phyloP scores from a whole-genome alignment of 2,113 vertebrate genomes.

The Diadophis punctatus region DNA sequence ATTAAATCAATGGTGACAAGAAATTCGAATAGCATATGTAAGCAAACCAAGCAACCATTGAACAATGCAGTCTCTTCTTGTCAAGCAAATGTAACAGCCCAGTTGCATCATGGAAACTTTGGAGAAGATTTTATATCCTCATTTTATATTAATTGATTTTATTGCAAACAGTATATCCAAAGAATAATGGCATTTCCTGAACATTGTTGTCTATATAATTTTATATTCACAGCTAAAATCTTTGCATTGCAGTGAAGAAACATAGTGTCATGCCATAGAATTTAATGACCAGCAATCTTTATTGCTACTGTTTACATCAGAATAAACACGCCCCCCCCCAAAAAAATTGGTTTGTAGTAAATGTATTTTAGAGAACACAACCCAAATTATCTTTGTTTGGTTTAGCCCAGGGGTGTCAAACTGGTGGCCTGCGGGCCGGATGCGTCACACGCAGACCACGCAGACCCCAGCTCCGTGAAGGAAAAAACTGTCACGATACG shows the following conservation, averaged over 20 bases:
- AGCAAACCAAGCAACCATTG: not conserved
- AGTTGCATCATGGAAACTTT: slow-evolving; percentile 40
- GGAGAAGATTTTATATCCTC: slow-evolving; percentile 48
- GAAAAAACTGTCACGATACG: too few species aligned
- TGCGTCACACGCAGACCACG: too few species aligned
- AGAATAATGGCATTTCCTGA: slow-evolving; percentile 60
- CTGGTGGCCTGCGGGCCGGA: too few species aligned
- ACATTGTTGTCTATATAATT: slow-evolving; percentile 60
- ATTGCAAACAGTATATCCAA: slow-evolving; percentile 53
- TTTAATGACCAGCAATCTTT: slow-evolving; percentile 47
- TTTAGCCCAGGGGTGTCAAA: not conserved
- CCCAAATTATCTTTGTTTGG: not conserved
- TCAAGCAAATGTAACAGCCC: slow-evolving; percentile 21
- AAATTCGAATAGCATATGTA: not conserved
- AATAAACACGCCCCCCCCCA: not conserved
- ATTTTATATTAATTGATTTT: slow-evolving; percentile 64
- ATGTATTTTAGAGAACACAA: not conserved
- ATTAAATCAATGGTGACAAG: not conserved
- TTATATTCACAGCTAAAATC: slow-evolving; percentile 50
- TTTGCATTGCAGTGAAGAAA: slow-evolving; percentile 35
- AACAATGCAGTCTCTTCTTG: not conserved
- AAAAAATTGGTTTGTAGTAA: slow-evolving; percentile 50
- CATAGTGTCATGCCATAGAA: slow-evolving; percentile 45
- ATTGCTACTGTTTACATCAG: not conserved
- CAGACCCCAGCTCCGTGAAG: too few species aligned